Evolutionary conservation across 2,113 vertebrate species (phyloP).

Genomic region (Phrynosoma blainvillii): DNA sequence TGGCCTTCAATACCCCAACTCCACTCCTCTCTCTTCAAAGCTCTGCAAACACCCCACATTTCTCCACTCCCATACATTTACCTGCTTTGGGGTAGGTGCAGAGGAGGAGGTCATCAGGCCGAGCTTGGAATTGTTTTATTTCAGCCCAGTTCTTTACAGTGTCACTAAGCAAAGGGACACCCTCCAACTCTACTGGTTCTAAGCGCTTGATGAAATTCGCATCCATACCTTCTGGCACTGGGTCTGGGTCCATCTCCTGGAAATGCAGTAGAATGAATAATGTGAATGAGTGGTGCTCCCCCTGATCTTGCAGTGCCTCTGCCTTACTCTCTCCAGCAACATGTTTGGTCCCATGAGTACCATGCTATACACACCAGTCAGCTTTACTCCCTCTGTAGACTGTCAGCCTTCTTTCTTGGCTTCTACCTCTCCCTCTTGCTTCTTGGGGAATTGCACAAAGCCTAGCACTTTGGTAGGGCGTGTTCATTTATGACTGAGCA

Average conservation of each 20-base stretch:
- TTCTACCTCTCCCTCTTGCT: background rate
- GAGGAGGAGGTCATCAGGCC: constrained; percentile 81
- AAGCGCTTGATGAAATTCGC: too few species aligned
- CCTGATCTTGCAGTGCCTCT: background rate
- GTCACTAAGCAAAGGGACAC: constrained; percentile 65
- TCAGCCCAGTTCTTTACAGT: constrained; percentile 79
- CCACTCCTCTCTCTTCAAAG: background rate
- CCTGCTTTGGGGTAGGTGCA: constrained; percentile 86
- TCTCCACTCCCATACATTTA: constrained; percentile 25
- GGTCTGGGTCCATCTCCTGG: background rate
- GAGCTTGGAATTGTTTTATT: constrained; percentile 78
- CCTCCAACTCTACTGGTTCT: constrained; percentile 50
- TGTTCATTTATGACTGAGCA: background rate
- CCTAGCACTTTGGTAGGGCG: background rate
- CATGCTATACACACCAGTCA: background rate
- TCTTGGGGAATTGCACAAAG: background rate
- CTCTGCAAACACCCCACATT: background rate
- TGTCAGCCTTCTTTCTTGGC: background rate
- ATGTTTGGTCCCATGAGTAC: too few species aligned
- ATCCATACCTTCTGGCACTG: background rate
- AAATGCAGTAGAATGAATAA: background rate
- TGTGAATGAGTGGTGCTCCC: background rate
- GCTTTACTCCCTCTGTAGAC: background rate
- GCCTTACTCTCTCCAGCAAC: too few species aligned
- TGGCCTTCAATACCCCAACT: background rate